A percentile compares a stretch with the other conserved stretches of the same genome.
phyloP scores from a whole-genome alignment of 2,113 vertebrate genomes.

The Craseonycteris thonglongyai region DNA sequence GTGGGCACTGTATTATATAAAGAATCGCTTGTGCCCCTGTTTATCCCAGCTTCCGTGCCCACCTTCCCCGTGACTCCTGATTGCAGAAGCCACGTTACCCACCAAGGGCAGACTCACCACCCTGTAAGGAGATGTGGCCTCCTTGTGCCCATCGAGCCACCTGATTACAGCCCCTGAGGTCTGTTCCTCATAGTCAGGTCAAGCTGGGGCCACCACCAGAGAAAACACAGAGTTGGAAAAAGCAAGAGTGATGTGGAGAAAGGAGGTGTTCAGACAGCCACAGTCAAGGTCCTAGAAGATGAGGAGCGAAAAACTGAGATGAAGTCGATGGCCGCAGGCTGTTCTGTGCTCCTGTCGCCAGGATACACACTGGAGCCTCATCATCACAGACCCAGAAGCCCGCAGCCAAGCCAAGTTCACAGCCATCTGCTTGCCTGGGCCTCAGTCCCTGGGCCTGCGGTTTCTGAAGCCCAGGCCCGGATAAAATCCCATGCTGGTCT shows the following conservation, averaged over 20 bases:
- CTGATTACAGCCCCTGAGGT: background rate
- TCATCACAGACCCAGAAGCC: slow-evolving; percentile 32
- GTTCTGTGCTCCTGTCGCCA: background rate
- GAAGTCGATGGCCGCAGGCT: background rate
- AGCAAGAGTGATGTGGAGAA: slow-evolving; percentile 39
- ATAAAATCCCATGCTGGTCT: background rate
- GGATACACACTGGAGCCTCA: background rate
- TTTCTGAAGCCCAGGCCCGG: background rate
- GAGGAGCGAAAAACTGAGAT: slow-evolving; percentile 20
- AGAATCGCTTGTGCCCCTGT: background rate
- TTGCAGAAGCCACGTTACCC: background rate
- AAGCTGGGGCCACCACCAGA: slow-evolving; percentile 22
- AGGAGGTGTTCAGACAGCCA: slow-evolving; percentile 50
- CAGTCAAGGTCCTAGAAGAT: slow-evolving; percentile 48
- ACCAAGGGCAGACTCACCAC: background rate
- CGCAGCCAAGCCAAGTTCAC: background rate
- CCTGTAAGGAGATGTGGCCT: background rate
- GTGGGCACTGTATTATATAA: background rate
- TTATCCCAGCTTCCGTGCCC: background rate
- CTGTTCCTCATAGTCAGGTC: background rate
- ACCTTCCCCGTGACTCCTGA: background rate
- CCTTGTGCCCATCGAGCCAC: background rate
- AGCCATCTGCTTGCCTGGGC: background rate
- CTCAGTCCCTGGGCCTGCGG: background rate
- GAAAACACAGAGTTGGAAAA: slow-evolving; percentile 31